Evolutionary conservation across 2,113 vertebrate genomes (phyloP).

Genomic region (Lonchura striata): DNA sequence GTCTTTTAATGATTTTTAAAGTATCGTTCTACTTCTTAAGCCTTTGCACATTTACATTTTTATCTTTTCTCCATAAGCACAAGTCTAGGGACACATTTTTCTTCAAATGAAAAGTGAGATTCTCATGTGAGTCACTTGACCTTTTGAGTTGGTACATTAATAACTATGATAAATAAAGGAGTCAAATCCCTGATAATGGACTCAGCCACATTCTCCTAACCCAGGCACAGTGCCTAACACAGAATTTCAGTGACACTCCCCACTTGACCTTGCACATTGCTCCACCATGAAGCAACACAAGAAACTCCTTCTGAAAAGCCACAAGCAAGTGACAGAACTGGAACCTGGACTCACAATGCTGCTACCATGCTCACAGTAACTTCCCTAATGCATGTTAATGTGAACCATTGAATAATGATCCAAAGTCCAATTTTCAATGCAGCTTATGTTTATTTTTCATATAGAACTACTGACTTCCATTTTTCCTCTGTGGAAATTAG

Average conservation of each 20-base stretch:
- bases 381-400: neutral
- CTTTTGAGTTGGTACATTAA: neutral
- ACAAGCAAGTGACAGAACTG: neutral
- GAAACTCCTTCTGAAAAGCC: neutral
- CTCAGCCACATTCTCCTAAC: neutral
- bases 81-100: neutral
- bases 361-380: neutral
- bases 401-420: neutral
- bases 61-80: neutral
- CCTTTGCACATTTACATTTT: neutral
- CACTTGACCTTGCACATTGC: neutral
- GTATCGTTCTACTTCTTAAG: neutral
- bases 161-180: neutral
- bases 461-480: neutral
- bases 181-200: neutral
- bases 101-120: slow-evolving; percentile 15
- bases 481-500: neutral
- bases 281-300: neutral
- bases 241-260: neutral
- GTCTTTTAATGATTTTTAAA: neutral
- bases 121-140: neutral
- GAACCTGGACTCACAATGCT: neutral
- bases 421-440: neutral
- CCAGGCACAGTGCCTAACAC: neutral
- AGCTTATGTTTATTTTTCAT: neutral